A percentile compares a stretch with the other conserved stretches of the same genome.
These are phyloP conservation scores for Achatina immaculata DNA, from an alignment of 1,140 invertebrate species.

Conservation along the genomic window DNA sequence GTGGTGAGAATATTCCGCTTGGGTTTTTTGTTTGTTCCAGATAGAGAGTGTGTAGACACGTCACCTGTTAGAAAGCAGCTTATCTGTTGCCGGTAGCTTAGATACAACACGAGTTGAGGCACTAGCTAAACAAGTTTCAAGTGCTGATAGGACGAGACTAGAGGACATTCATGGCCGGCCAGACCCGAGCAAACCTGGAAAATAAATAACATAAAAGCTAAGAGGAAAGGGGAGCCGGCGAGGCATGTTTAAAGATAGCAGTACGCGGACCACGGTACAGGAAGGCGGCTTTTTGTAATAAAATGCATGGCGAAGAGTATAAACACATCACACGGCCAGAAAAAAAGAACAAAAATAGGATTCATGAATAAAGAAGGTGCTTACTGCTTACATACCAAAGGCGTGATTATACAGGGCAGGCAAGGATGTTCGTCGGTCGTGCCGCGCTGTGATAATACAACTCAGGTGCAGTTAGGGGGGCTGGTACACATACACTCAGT, in stretches of 20 bases:
- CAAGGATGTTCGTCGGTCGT: neutral
- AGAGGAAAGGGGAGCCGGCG: neutral
- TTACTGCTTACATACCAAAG: constrained; percentile 1
- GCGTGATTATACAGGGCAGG: constrained; percentile 1
- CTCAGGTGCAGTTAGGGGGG: neutral
- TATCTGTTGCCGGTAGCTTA: no score
- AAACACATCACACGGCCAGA: neutral
- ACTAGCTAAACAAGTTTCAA: neutral
- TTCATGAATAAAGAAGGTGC: constrained; percentile 9
- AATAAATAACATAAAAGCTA: neutral
- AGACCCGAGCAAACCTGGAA: neutral
- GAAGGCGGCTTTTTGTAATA: no score
- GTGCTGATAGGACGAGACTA: neutral
- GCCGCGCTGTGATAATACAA: neutral
- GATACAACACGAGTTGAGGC: constrained; percentile 13
- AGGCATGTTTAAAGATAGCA: neutral
- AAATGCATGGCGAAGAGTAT: neutral
- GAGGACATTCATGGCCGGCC: neutral
- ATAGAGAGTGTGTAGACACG: no score
- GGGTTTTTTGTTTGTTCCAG: no score
- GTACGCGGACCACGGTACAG: neutral
- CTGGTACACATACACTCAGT: neutral
- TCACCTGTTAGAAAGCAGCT: no score
- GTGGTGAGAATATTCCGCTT: no score
- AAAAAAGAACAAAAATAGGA: neutral